Conservation (phyloP, 2,888 invertebrate genomes). For the Baronia brevicornis region DNA sequence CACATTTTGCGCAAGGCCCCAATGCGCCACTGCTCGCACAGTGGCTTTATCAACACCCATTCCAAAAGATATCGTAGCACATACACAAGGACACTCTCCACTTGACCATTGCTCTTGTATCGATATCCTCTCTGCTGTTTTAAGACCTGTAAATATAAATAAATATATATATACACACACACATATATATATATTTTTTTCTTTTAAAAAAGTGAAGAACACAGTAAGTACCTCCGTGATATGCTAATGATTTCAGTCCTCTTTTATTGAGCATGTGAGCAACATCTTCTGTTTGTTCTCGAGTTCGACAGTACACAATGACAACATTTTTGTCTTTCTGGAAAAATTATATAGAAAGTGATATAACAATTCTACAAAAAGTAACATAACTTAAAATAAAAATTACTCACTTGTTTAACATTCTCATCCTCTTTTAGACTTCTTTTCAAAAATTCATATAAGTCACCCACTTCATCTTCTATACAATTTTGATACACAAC, state of each 20-base stretch:
- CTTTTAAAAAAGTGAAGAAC: background rate
- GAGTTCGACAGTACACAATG: conserved; percentile 95
- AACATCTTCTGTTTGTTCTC: conserved; percentile 92
- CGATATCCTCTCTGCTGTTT: conserved; percentile 80
- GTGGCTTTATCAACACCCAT: conserved; percentile 99
- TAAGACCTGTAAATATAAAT: conserved; percentile 76
- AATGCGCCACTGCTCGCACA: conserved; percentile 97
- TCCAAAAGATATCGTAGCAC: conserved; percentile 98
- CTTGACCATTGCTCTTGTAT: conserved; percentile 95
- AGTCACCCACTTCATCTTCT: conserved; percentile 86
- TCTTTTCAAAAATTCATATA: conserved; percentile 82
- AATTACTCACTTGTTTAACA: conserved; percentile 58
- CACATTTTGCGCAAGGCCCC: conserved; percentile 96
- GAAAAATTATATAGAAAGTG: conserved; percentile 25
- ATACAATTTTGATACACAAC: conserved; percentile 91
- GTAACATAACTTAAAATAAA: conserved; percentile 3
- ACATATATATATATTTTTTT: too few species aligned
- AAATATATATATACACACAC: background rate
- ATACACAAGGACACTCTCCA: conserved; percentile 91
- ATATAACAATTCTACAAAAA: conserved; percentile 4
- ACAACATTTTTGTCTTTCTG: conserved; percentile 80
- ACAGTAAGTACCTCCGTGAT: conserved; percentile 84
- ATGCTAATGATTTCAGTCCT: conserved; percentile 86
- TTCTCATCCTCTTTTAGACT: conserved; percentile 77
- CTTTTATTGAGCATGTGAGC: conserved; percentile 83